Percentiles rank a stretch among this genome's conserved stretches.
These are phyloP conservation scores for Synergus japonicus DNA, from an alignment of 2,888 invertebrate genomes.

Conservation along the genomic window DNA sequence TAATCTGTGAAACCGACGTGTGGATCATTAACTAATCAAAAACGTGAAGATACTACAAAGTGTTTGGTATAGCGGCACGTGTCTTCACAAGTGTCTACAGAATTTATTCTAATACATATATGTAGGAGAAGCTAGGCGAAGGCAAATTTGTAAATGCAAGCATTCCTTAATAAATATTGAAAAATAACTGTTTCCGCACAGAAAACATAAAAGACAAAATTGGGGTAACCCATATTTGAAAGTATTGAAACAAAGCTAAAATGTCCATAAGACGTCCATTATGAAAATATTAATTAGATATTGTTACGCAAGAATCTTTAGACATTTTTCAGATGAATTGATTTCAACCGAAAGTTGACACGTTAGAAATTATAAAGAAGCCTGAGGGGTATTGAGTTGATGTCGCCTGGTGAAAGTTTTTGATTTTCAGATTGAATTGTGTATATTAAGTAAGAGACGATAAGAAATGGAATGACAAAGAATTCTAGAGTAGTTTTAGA, in stretches of 20 bases:
- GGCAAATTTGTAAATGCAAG: neutral
- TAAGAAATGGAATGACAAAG: too few species aligned
- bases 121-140: neutral
- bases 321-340: too few species aligned
- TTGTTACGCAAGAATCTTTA: too few species aligned
- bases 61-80: slow-evolving; percentile 18
- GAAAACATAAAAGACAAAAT: too few species aligned
- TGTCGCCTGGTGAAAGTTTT: neutral
- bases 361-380: neutral
- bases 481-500: too few species aligned
- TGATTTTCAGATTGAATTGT: neutral
- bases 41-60: slow-evolving; percentile 11
- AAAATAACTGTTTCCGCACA: too few species aligned
- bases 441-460: neutral
- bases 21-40: slow-evolving; percentile 23
- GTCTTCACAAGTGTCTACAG: neutral
- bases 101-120: neutral
- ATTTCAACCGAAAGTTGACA: too few species aligned
- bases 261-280: neutral
- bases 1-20: slow-evolving; percentile 19
- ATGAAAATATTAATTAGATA: neutral
- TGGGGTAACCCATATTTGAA: too few species aligned
- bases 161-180: too few species aligned
- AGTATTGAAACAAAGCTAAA: neutral
- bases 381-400: neutral